phyloP scores from a whole-genome alignment of 2,797 vertebrate genomes.

The Nannoperca obscura region DNA sequence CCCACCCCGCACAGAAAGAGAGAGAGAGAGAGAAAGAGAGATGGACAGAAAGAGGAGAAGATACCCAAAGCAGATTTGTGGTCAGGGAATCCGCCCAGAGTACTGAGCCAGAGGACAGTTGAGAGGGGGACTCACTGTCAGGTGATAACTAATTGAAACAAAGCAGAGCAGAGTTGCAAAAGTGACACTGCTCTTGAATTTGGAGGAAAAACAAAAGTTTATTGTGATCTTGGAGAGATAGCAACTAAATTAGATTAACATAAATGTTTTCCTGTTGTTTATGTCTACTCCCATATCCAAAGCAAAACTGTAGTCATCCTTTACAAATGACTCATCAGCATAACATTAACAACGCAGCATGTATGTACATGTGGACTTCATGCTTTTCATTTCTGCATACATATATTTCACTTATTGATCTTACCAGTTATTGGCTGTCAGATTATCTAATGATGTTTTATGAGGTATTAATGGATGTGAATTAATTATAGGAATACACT shows the following conservation, averaged over 20 bases:
- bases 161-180: constrained; percentile 29
- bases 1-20: constrained; percentile 65
- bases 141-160: constrained; percentile 52
- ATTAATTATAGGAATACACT: not conserved
- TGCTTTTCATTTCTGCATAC: constrained; percentile 31
- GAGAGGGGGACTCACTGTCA: constrained; percentile 40
- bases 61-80: constrained; percentile 45
- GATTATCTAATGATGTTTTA: not conserved
- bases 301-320: constrained; percentile 50
- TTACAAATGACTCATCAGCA: constrained; percentile 62
- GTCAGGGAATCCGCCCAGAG: constrained; percentile 29
- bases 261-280: constrained; percentile 50
- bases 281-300: constrained; percentile 34
- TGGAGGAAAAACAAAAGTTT: constrained; percentile 3
- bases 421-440: not conserved
- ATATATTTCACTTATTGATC: constrained; percentile 9
- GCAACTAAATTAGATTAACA: constrained; percentile 40
- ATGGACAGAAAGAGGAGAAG: constrained; percentile 48
- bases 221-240: constrained; percentile 33
- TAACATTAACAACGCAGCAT: constrained; percentile 45
- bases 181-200: constrained; percentile 27
- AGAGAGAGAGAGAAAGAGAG: constrained; percentile 42
- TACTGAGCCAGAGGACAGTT: constrained; percentile 49
- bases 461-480: not conserved
- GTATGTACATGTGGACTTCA: constrained; percentile 42